phyloP scores from a whole-genome alignment of 2,888 invertebrate species.

The Ceraclea dissimilis region DNA sequence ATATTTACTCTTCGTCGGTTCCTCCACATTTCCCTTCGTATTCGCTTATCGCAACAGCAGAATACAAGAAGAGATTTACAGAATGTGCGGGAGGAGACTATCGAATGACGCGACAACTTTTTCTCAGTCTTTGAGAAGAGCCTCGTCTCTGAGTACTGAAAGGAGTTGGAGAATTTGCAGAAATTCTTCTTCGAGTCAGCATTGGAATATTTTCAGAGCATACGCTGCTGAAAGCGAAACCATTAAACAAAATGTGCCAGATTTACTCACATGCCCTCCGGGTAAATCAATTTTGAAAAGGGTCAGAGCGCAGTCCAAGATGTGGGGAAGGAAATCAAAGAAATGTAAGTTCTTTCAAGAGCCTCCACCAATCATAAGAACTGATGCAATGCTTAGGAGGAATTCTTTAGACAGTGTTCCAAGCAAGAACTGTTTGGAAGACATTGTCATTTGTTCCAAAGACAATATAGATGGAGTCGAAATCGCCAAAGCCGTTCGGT shows the following conservation, averaged over 20 bases:
- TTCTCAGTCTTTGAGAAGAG: conserved; percentile 17
- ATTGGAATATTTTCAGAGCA: conserved; percentile 17
- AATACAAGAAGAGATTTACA: conserved; percentile 32
- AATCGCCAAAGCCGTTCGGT: conserved; percentile 10
- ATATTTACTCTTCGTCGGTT: conserved; percentile 50
- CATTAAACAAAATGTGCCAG: conserved; percentile 6
- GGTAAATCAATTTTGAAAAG: conserved; percentile 24
- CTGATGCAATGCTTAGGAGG: conserved; percentile 9
- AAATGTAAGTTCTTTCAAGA: conserved; percentile 23
- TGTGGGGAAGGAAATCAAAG: conserved; percentile 20
- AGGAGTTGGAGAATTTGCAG: conserved; percentile 20
- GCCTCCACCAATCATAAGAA: background rate
- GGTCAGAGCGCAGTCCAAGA: conserved; percentile 21
- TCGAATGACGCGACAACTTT: conserved; percentile 14
- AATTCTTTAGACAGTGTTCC: conserved; percentile 14
- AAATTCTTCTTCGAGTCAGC: conserved; percentile 18
- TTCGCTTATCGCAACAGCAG: conserved; percentile 70
- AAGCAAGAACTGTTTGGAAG: conserved; percentile 10
- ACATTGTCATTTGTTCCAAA: conserved; percentile 1
- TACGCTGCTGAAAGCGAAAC: conserved; percentile 18
- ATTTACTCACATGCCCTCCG: conserved; percentile 18
- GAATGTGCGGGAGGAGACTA: conserved; percentile 17
- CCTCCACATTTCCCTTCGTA: conserved; percentile 64
- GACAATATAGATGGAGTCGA: conserved; percentile 1
- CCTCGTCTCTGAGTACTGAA: conserved; percentile 23